A percentile compares a stretch with the other conserved stretches of the same genome.
Conservation (phyloP, 1,140 invertebrate species). For the Sminthurides bifidus region DNA sequence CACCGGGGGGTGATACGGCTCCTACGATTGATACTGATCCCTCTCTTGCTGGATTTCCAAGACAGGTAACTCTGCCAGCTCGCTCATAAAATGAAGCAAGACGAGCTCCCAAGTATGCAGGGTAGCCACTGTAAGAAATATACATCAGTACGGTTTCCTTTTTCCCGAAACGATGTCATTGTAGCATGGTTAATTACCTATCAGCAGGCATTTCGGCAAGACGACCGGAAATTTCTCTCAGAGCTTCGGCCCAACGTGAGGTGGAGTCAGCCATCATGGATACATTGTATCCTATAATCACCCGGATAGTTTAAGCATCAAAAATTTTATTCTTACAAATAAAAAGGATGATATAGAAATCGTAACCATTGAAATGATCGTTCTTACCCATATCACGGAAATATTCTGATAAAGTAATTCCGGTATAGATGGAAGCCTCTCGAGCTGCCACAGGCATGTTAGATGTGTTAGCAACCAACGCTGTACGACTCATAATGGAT, state of each 20-base stretch:
- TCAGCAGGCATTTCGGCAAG: slow-evolving; percentile 99
- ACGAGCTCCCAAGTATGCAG: slow-evolving; percentile 94
- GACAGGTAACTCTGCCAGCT: slow-evolving; percentile 92
- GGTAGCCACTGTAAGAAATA: slow-evolving; percentile 69
- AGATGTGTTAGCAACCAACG: slow-evolving; percentile 97
- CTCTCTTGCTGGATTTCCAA: slow-evolving; percentile 96
- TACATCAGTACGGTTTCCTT: no score
- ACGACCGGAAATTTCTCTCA: slow-evolving; percentile 99
- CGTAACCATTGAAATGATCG: slow-evolving; percentile 31
- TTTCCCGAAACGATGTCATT: not conserved
- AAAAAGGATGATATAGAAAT: not conserved
- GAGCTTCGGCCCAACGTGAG: slow-evolving; percentile 93
- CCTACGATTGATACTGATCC: slow-evolving; percentile 98
- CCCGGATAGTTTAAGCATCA: no score
- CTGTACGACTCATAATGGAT: slow-evolving; percentile 99
- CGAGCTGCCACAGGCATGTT: slow-evolving; percentile 99
- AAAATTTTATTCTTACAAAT: slow-evolving; percentile 42
- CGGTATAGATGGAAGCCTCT: slow-evolving; percentile 99
- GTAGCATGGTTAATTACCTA: slow-evolving; percentile 33
- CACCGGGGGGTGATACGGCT: slow-evolving; percentile 94
- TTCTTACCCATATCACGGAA: slow-evolving; percentile 68
- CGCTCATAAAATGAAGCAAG: slow-evolving; percentile 99
- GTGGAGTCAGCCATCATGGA: slow-evolving; percentile 99
- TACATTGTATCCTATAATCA: slow-evolving; percentile 94
- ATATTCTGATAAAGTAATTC: slow-evolving; percentile 96